A percentile compares a stretch with the other conserved stretches of the same genome.
These are phyloP conservation scores for Branchipolynoe longqiensis DNA, from an alignment of 2,888 invertebrate species.

Conservation along the genomic window DNA sequence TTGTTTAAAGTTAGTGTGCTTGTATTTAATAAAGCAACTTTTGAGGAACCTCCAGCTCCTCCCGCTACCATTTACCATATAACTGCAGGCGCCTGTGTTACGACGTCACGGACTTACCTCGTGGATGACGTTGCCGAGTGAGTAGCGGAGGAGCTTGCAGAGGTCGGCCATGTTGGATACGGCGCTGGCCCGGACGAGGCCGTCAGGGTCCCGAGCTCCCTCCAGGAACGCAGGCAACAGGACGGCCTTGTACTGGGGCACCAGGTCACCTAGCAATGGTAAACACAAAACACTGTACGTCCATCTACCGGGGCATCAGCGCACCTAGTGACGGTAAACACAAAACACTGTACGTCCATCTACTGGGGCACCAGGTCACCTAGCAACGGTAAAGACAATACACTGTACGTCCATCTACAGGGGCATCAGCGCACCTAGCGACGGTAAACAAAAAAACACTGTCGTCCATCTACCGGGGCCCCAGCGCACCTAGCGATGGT, in stretches of 20 bases:
- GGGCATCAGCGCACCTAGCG: too few relatives aligned
- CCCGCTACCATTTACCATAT: too few relatives aligned
- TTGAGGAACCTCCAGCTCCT: too few relatives aligned
- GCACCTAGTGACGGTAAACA: too few relatives aligned
- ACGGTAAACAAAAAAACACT: conserved; percentile 89
- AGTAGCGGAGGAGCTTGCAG: conserved; percentile 88
- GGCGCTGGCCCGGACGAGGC: conserved; percentile 89
- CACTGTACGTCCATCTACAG: too few relatives aligned
- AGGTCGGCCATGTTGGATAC: conserved; percentile 92
- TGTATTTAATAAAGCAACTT: too few relatives aligned
- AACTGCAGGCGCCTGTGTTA: too few relatives aligned
- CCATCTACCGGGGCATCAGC: too few relatives aligned
- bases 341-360: conserved; percentile 87
- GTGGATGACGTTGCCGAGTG: conserved; percentile 87
- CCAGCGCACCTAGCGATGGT: conserved; percentile 87
- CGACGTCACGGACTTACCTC: conserved; percentile 87
- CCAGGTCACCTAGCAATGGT: conserved; percentile 87
- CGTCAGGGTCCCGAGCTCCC: conserved; percentile 87
- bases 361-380: conserved; percentile 88
- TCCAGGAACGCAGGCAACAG: conserved; percentile 88
- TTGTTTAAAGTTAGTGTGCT: too few relatives aligned
- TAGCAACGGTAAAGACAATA: too few relatives aligned
- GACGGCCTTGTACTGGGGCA: conserved; percentile 86
- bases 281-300: too few relatives aligned
- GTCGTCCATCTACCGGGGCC: conserved; percentile 86